phyloP scores from a whole-genome alignment of 2,888 invertebrate species.

The Boloria selene region DNA sequence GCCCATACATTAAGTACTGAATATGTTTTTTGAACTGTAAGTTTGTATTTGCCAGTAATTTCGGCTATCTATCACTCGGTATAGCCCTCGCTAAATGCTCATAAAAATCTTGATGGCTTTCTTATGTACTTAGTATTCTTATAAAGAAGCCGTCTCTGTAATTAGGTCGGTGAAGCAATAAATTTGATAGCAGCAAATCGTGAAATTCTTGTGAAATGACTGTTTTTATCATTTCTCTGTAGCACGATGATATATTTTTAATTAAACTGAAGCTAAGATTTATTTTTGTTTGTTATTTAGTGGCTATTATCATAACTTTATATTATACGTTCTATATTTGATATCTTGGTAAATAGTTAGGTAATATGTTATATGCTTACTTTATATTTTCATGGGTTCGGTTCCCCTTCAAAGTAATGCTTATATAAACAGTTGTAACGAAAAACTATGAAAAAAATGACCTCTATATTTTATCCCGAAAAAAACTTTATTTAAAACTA shows the following conservation, averaged over 20 bases:
- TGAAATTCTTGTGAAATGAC: conserved; percentile 2
- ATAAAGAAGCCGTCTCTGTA: conserved; percentile 22
- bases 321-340: no score
- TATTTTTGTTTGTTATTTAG: background rate
- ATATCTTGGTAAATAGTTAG: no score
- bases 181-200: conserved; percentile 11
- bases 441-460: no score
- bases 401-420: no score
- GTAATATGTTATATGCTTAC: no score
- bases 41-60: conserved; percentile 38
- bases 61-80: conserved; percentile 56
- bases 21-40: conserved; percentile 9
- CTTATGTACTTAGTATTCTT: conserved; percentile 47
- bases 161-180: conserved; percentile 18
- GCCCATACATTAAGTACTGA: conserved; percentile 35
- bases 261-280: background rate
- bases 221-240: conserved; percentile 1
- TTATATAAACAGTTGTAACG: no score
- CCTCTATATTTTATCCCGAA: no score
- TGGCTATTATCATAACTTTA: no score
- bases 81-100: conserved; percentile 62
- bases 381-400: no score
- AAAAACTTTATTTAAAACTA: no score
- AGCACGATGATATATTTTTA: background rate
- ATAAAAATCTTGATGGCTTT: conserved; percentile 64